phyloP scores from a whole-genome alignment of 2,888 invertebrate genomes.

The Lomographa bimaculata region DNA sequence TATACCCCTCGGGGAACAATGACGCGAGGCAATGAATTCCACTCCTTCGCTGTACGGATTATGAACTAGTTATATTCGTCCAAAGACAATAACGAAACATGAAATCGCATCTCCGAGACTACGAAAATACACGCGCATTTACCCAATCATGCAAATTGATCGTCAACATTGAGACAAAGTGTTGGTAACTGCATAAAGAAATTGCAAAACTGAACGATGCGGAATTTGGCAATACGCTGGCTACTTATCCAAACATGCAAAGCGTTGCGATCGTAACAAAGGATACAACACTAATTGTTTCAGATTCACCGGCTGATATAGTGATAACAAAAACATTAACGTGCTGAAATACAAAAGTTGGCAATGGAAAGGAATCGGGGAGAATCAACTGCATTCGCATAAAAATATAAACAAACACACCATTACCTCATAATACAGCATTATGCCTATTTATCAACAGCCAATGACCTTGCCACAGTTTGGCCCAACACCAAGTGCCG shows the following conservation, averaged over 20 bases:
- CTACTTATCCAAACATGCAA: conserved; percentile 23
- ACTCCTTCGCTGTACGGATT: too few relatives aligned
- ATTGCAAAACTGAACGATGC: conserved; percentile 24
- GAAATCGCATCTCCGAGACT: background rate
- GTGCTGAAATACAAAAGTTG: conserved; percentile 7
- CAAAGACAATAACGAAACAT: too few relatives aligned
- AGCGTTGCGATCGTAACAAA: conserved; percentile 17
- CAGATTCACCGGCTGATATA: conserved; percentile 11
- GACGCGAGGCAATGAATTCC: too few relatives aligned
- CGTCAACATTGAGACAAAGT: conserved; percentile 27
- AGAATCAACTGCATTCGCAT: conserved; percentile 11
- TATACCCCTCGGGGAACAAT: too few relatives aligned
- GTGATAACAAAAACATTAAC: conserved; percentile 16
- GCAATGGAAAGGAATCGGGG: conserved; percentile 2
- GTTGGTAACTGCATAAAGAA: conserved; percentile 25
- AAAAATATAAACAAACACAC: conserved; percentile 74
- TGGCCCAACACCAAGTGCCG: conserved; percentile 74
- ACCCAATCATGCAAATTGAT: conserved; percentile 24
- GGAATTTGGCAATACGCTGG: conserved; percentile 30
- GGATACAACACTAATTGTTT: conserved; percentile 22
- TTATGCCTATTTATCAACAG: conserved; percentile 70
- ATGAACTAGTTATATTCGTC: too few relatives aligned
- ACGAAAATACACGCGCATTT: conserved; percentile 21
- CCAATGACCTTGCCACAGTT: conserved; percentile 75
- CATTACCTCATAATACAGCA: conserved; percentile 56